phyloP scores from a whole-genome alignment of 2,888 invertebrate species.

The Rotaria macrura region DNA sequence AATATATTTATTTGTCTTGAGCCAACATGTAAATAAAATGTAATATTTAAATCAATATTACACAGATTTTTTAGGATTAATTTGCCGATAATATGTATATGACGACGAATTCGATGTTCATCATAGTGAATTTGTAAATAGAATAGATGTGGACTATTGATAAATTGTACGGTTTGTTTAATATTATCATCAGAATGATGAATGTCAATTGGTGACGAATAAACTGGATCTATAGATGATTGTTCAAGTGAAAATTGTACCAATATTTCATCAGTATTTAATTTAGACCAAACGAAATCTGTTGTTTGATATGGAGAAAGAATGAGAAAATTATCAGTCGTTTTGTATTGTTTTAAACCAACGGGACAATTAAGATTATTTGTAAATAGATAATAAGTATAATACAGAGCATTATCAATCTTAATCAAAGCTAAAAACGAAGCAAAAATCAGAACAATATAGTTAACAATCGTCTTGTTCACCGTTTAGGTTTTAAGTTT shows the following conservation, averaged over 20 bases:
- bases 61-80: not conserved
- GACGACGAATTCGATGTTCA: not conserved
- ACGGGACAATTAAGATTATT: slow-evolving; percentile 10
- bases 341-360: slow-evolving; percentile 2
- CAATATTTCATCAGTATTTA: not conserved
- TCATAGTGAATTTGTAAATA: not conserved
- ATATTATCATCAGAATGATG: not conserved
- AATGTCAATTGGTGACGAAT: not conserved
- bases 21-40: not conserved
- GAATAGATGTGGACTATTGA: not conserved
- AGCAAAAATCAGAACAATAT: not conserved
- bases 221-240: not conserved
- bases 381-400: not conserved
- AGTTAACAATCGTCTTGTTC: too few species aligned
- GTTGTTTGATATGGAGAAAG: not conserved
- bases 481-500: too few species aligned
- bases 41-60: not conserved
- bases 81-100: not conserved
- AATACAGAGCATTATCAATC: not conserved
- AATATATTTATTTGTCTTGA: not conserved
- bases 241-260: not conserved
- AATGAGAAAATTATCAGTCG: not conserved
- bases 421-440: not conserved
- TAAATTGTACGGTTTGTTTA: not conserved
- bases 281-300: not conserved